These are phyloP conservation scores for Eclectus roratus DNA, from an alignment of 2,113 vertebrate species.

Conservation along the genomic window DNA sequence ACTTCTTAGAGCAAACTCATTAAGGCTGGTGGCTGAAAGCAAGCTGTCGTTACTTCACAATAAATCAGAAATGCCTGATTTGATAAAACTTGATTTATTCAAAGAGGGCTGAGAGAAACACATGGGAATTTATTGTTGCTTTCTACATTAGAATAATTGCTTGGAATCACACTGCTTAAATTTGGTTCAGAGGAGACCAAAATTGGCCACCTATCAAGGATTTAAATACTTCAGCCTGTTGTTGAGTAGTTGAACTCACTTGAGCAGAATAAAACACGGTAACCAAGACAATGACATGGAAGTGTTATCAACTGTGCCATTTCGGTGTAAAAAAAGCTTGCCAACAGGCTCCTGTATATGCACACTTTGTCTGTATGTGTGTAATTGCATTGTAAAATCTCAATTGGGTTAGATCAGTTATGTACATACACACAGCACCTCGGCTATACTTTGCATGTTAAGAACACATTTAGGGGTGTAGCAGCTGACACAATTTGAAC, in stretches of 20 bases:
- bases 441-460: background rate
- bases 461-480: background rate
- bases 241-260: background rate
- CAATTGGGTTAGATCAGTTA: background rate
- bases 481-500: background rate
- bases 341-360: background rate
- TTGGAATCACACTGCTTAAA: background rate
- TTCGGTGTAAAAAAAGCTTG: background rate
- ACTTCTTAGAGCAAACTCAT: background rate
- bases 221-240: background rate
- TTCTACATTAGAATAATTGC: background rate
- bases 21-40: background rate
- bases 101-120: conserved; percentile 23
- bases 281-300: background rate
- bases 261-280: background rate
- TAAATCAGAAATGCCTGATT: conserved; percentile 10
- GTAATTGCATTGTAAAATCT: background rate
- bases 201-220: background rate
- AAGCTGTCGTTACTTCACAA: background rate
- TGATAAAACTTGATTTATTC: conserved; percentile 38
- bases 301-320: background rate
- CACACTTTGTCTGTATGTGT: background rate
- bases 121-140: background rate
- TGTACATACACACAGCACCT: background rate
- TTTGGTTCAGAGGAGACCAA: conserved; percentile 10